phyloP scores from a whole-genome alignment of 2,113 vertebrate genomes.

The Strigops habroptila region DNA sequence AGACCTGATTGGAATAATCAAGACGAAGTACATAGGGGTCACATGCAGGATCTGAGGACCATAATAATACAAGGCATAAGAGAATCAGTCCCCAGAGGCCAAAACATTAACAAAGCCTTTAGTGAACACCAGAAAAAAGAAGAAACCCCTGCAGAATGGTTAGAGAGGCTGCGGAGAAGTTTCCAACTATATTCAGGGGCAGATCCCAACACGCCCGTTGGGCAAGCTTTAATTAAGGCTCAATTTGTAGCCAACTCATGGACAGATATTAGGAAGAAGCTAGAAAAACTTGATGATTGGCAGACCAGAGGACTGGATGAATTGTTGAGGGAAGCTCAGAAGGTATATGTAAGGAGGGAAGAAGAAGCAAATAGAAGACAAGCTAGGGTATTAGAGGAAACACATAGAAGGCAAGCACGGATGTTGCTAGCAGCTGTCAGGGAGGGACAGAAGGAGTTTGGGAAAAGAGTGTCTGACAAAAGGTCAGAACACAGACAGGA shows the following conservation, averaged over 20 bases:
- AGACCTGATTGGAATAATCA: neutral
- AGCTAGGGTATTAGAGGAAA: too few relatives aligned
- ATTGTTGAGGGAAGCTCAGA: neutral
- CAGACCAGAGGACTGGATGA: neutral
- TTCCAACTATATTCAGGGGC: neutral
- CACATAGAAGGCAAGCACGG: neutral
- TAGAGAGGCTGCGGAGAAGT: neutral
- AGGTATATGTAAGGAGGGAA: neutral
- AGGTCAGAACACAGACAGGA: too few relatives aligned
- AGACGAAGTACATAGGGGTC: neutral
- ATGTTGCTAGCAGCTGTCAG: neutral
- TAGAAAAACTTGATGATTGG: neutral
- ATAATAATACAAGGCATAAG: neutral
- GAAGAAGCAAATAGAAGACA: too few relatives aligned
- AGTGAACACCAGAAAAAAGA: neutral
- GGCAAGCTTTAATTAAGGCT: neutral
- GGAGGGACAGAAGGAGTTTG: neutral
- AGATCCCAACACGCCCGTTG: neutral
- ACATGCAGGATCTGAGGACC: neutral
- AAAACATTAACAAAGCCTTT: neutral
- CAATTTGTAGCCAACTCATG: neutral
- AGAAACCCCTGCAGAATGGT: neutral
- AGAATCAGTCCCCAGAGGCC: neutral
- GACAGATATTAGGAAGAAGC: neutral
- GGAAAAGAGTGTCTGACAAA: too few relatives aligned